Evolutionary conservation across 2,888 invertebrate species (phyloP).

Genomic region (Parnassius mnemosyne): DNA sequence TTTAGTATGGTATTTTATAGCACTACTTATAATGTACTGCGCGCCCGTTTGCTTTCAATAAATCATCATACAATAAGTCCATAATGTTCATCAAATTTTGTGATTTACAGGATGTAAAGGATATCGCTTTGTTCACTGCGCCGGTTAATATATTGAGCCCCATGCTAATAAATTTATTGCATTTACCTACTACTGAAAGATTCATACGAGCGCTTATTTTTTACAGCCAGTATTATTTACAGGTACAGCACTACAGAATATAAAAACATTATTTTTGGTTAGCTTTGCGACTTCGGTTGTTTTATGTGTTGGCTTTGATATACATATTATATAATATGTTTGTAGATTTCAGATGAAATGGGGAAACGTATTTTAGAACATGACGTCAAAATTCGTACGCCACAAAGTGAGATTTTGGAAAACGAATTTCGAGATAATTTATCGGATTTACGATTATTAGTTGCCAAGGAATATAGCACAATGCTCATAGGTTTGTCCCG

Average conservation of each 20-base stretch:
- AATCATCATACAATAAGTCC: constrained; percentile 2
- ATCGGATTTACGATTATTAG: constrained; percentile 78
- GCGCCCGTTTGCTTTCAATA: constrained; percentile 1
- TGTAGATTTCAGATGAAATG: constrained; percentile 80
- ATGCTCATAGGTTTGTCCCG: constrained; percentile 73
- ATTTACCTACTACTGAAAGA: constrained; percentile 80
- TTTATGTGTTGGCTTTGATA: constrained; percentile 1
- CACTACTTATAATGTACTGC: background rate
- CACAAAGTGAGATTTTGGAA: constrained; percentile 70
- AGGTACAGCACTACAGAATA: constrained; percentile 55
- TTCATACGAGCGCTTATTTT: constrained; percentile 83
- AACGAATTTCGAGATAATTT: constrained; percentile 76
- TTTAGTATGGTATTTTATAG: background rate
- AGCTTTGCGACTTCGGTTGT: background rate
- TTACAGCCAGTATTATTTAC: constrained; percentile 82
- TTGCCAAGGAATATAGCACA: constrained; percentile 82
- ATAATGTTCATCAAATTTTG: constrained; percentile 1
- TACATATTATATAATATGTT: constrained; percentile 6
- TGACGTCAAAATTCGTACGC: constrained; percentile 76
- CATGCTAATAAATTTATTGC: constrained; percentile 82
- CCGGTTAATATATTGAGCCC: constrained; percentile 75
- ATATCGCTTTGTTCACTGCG: constrained; percentile 79
- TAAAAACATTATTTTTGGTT: constrained; percentile 9
- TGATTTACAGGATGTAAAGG: constrained; percentile 61
- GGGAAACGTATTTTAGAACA: constrained; percentile 72